Conservation (phyloP, 1,140 invertebrate species). For the Hetaerina americana region DNA sequence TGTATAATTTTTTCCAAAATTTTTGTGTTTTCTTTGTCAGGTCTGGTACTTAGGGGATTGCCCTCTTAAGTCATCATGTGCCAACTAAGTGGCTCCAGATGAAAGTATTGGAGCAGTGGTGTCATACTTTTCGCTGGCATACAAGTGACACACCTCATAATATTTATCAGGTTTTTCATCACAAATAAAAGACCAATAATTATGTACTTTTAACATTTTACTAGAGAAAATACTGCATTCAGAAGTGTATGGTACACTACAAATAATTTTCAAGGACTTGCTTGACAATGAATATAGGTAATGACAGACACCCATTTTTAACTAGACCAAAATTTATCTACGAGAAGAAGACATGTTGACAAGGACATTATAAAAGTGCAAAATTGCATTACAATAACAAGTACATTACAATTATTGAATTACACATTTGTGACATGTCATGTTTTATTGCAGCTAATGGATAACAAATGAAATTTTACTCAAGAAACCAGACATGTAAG, state of each 20-base stretch:
- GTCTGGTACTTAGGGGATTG: too few relatives aligned
- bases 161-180: too few relatives aligned
- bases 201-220: not conserved
- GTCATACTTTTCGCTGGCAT: too few relatives aligned
- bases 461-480: too few relatives aligned
- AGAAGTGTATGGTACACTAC: not conserved
- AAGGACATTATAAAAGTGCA: not conserved
- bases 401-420: not conserved
- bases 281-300: not conserved
- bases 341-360: not conserved
- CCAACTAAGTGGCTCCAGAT: too few relatives aligned
- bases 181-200: not conserved
- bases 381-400: conserved; percentile 1
- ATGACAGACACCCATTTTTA: not conserved
- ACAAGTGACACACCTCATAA: too few relatives aligned
- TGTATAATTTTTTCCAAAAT: too few relatives aligned
- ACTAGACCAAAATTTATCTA: not conserved
- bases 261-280: not conserved
- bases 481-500: too few relatives aligned
- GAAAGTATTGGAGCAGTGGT: too few relatives aligned
- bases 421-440: not conserved
- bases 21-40: too few relatives aligned
- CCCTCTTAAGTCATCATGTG: too few relatives aligned
- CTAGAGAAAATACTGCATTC: not conserved
- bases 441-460: too few relatives aligned